A percentile compares a stretch with the other conserved stretches of the same genome.
Conservation (phyloP, 2,797 vertebrate genomes). For the Sylvilagus floridanus region DNA sequence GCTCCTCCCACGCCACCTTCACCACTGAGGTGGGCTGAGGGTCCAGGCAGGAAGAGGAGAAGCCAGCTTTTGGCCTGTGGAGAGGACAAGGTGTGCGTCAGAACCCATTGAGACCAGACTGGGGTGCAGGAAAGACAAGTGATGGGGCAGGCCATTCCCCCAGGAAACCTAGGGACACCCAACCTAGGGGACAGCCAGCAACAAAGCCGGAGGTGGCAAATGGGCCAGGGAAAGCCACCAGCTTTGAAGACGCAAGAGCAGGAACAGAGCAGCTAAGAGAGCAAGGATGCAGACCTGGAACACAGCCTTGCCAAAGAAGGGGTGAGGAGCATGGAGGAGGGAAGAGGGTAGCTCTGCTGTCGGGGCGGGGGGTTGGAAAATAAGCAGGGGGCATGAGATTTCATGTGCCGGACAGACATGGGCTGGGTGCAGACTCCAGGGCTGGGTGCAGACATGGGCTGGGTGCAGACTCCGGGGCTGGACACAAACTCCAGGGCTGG, state of each 20-base stretch:
- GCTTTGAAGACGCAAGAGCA: not conserved
- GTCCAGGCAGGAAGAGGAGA: not conserved
- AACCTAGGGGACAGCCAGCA: not conserved
- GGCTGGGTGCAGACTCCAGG: too few species aligned
- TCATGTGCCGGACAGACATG: too few species aligned
- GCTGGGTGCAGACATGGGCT: too few species aligned
- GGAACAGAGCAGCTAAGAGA: not conserved
- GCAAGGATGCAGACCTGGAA: too few species aligned
- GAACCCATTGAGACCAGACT: too few species aligned
- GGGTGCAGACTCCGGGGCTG: too few species aligned
- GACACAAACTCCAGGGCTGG: too few species aligned
- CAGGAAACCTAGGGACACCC: fast-evolving
- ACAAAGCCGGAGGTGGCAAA: fast-evolving
- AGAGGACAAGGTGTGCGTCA: not conserved
- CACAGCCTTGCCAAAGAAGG: fast-evolving
- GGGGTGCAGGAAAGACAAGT: not conserved
- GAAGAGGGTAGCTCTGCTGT: too few species aligned
- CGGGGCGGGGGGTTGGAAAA: fast-evolving
- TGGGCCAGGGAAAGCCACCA: not conserved
- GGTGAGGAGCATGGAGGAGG: not conserved
- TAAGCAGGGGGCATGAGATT: too few species aligned
- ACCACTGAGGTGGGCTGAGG: fast-evolving
- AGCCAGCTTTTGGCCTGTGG: not conserved
- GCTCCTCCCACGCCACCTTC: fast-evolving
- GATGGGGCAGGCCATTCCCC: fast-evolving